phyloP scores from a whole-genome alignment of 2,888 invertebrate genomes.

The Netelia inedita region DNA sequence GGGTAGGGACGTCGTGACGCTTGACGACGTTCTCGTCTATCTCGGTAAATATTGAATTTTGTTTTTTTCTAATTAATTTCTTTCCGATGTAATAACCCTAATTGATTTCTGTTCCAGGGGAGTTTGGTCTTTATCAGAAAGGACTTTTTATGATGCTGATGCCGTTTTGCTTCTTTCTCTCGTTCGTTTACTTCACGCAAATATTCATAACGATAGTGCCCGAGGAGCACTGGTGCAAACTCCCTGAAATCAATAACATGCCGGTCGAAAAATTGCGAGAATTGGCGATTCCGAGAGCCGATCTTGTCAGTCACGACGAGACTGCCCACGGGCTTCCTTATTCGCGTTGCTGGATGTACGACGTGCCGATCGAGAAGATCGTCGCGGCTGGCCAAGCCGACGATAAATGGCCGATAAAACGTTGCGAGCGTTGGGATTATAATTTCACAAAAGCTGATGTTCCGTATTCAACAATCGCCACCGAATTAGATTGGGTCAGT shows the following conservation, averaged over 20 bases:
- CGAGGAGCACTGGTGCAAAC: slow-evolving; percentile 79
- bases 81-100: neutral
- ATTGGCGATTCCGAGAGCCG: slow-evolving; percentile 71
- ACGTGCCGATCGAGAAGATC: slow-evolving; percentile 70
- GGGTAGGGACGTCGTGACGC: slow-evolving; percentile 67
- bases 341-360: slow-evolving; percentile 76
- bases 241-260: slow-evolving; percentile 70
- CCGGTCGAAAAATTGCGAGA: slow-evolving; percentile 73
- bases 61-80: neutral
- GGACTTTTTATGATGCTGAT: slow-evolving; percentile 79
- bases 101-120: slow-evolving; percentile 72
- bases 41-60: slow-evolving; percentile 68
- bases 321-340: slow-evolving; percentile 68
- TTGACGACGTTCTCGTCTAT: slow-evolving; percentile 74
- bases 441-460: slow-evolving; percentile 67
- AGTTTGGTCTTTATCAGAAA: slow-evolving; percentile 81
- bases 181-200: slow-evolving; percentile 82
- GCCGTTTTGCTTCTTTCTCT: slow-evolving; percentile 81
- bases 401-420: slow-evolving; percentile 68
- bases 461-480: slow-evolving; percentile 67
- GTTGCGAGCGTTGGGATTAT: slow-evolving; percentile 70
- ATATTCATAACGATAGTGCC: slow-evolving; percentile 81
- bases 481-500: slow-evolving; percentile 70
- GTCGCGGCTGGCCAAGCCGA: slow-evolving; percentile 44
- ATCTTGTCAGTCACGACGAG: slow-evolving; percentile 68